phyloP scores from a whole-genome alignment of 2,888 invertebrate genomes.

The Didymodactylos carnosus region DNA sequence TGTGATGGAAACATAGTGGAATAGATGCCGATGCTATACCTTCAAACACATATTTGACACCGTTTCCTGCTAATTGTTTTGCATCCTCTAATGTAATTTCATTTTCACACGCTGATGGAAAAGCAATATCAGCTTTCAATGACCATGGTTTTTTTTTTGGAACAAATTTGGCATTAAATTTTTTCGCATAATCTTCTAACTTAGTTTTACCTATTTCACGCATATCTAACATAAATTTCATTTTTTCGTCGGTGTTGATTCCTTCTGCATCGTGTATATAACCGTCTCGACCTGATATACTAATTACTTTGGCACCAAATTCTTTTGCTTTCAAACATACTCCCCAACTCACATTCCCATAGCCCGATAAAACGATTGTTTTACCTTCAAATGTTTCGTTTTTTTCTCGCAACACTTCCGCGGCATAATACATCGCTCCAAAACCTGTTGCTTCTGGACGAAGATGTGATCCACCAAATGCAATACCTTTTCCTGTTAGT shows the following conservation, averaged over 20 bases:
- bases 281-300: neutral
- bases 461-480: neutral
- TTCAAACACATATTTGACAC: neutral
- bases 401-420: neutral
- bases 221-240: neutral
- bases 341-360: neutral
- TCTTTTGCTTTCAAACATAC: neutral
- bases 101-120: neutral
- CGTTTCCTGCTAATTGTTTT: neutral
- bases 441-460: neutral
- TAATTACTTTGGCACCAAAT: neutral
- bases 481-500: neutral
- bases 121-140: neutral
- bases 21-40: neutral
- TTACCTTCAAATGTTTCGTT: neutral
- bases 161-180: neutral
- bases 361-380: neutral
- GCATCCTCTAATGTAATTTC: neutral
- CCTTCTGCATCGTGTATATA: neutral
- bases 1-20: neutral
- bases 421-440: neutral
- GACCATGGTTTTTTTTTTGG: neutral
- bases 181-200: neutral
- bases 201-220: neutral
- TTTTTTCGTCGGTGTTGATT: neutral